A percentile compares a stretch with the other conserved stretches of the same genome.
These are phyloP conservation scores for Tetragonula clypearis DNA, from an alignment of 1,140 invertebrate genomes.

Conservation along the genomic window DNA sequence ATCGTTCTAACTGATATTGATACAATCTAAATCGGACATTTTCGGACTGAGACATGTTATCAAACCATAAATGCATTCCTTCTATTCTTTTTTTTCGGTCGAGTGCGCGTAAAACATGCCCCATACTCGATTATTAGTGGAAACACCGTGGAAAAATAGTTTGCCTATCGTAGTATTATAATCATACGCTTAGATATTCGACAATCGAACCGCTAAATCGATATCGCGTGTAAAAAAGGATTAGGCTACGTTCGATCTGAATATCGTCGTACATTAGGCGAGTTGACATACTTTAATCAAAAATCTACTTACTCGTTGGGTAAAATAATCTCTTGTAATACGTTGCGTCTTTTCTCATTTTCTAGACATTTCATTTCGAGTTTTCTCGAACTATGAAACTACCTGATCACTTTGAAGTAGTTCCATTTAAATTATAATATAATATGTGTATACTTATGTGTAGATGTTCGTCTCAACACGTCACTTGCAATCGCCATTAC, in stretches of 20 bases:
- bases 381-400: background rate
- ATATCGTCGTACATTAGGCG: background rate
- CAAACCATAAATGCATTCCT: slow-evolving; percentile 59
- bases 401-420: background rate
- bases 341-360: too few relatives aligned
- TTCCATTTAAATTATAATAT: background rate
- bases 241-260: slow-evolving; percentile 32
- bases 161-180: slow-evolving; percentile 46
- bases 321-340: background rate
- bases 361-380: background rate
- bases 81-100: slow-evolving; percentile 11
- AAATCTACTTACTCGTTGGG: slow-evolving; percentile 29
- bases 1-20: background rate
- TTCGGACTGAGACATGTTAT: background rate
- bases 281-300: background rate
- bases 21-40: background rate
- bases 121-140: slow-evolving; percentile 42
- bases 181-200: slow-evolving; percentile 8
- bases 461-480: background rate
- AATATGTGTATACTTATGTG: background rate
- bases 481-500: background rate
- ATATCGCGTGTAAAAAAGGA: slow-evolving; percentile 33
- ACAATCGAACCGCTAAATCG: slow-evolving; percentile 22
- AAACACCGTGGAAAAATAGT: slow-evolving; percentile 65
- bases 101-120: slow-evolving; percentile 26